Percentiles rank a stretch among this genome's conserved stretches.
Conservation (phyloP, 2,797 vertebrate genomes). For the Dendrocincla fuliginosa region DNA sequence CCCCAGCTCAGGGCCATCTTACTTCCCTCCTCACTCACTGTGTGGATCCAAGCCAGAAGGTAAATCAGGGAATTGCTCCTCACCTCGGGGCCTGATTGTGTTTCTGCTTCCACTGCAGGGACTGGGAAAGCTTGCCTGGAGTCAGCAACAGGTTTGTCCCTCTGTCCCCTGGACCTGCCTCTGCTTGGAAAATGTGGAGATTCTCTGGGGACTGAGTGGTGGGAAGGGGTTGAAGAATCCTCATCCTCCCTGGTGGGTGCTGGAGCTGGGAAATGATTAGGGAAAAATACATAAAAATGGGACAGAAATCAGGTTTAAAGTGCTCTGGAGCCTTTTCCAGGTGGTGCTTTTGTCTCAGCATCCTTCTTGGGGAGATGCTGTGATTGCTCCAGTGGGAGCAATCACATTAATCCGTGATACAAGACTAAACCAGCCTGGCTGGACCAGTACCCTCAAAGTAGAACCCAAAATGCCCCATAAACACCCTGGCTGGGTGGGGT, state of each 20-base stretch:
- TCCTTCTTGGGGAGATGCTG: neutral
- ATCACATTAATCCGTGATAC: fast-evolving
- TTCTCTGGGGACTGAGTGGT: fast-evolving
- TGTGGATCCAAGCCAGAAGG: neutral
- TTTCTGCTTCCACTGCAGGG: fast-evolving
- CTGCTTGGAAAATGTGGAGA: neutral
- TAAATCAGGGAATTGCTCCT: slow-evolving; percentile 18
- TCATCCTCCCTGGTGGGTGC: neutral
- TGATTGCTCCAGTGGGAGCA: fast-evolving
- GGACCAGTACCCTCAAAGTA: neutral
- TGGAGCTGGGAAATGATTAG: neutral
- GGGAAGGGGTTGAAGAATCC: neutral
- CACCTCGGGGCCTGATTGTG: neutral
- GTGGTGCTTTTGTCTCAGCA: neutral
- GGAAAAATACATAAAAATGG: neutral
- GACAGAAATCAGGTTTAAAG: neutral
- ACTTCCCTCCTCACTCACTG: fast-evolving
- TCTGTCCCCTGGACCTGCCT: neutral
- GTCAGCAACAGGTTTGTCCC: neutral
- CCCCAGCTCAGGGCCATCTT: neutral
- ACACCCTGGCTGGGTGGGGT: fast-evolving
- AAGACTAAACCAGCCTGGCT: fast-evolving
- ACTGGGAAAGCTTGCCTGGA: neutral
- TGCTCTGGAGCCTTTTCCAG: neutral
- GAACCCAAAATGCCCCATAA: fast-evolving